Percentiles rank a stretch among this genome's conserved stretches.
phyloP scores from a whole-genome alignment of 35 echinoderm and acorn worm genomes.

The Patiria miniata region DNA sequence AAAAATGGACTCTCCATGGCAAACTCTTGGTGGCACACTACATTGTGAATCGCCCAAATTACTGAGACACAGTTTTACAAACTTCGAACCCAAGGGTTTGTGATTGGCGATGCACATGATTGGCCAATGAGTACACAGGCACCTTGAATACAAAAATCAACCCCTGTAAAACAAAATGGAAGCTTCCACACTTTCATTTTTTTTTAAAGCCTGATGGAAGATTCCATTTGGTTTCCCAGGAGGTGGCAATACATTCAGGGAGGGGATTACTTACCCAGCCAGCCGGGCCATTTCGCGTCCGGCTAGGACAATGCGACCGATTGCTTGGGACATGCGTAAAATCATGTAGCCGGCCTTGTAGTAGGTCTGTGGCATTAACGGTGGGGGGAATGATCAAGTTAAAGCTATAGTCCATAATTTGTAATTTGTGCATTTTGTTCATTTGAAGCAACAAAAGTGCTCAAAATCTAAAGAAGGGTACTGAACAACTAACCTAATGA shows the following conservation, averaged over 20 bases:
- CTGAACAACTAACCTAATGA: too few relatives aligned
- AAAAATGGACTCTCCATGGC: too few relatives aligned
- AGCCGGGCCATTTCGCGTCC: slow-evolving; percentile 90
- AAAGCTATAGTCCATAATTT: too few relatives aligned
- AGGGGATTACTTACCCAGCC: slow-evolving; percentile 75
- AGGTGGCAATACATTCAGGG: not conserved
- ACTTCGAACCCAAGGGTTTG: not conserved
- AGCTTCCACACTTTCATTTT: not conserved
- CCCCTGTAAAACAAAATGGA: slow-evolving; percentile 10
- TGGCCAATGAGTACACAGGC: not conserved
- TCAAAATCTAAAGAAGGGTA: too few relatives aligned
- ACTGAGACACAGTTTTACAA: too few relatives aligned
- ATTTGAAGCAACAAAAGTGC: too few relatives aligned
- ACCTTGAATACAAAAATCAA: not conserved
- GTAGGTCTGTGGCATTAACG: slow-evolving; percentile 61
- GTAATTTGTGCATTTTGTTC: too few relatives aligned
- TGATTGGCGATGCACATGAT: slow-evolving; percentile 1
- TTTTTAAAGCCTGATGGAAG: not conserved
- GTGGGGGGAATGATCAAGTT: not conserved
- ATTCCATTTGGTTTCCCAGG: not conserved
- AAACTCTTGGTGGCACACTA: too few relatives aligned
- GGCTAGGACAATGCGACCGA: slow-evolving; percentile 79
- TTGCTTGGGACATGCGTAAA: slow-evolving; percentile 83
- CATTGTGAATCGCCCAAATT: too few relatives aligned
- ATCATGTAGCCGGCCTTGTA: slow-evolving; percentile 93